These are phyloP conservation scores for Aleiodes testaceus DNA, from an alignment of 2,888 invertebrate genomes.

Conservation along the genomic window DNA sequence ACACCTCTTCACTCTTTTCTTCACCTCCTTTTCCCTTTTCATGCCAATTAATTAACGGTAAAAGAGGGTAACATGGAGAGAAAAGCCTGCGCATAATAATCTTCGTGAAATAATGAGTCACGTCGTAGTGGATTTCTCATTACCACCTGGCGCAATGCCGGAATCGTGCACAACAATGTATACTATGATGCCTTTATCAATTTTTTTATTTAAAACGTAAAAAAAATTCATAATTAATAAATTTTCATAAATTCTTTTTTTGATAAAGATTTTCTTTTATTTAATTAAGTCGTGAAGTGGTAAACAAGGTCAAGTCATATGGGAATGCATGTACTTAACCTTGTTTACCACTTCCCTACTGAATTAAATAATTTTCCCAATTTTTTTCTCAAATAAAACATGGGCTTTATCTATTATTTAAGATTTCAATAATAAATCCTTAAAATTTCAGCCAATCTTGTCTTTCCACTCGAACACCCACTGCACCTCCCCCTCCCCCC, in stretches of 20 bases:
- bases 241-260: too few species aligned
- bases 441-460: conserved; percentile 32
- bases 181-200: conserved; percentile 17
- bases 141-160: conserved; percentile 37
- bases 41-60: conserved; percentile 38
- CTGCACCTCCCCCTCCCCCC: background rate
- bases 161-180: conserved; percentile 31
- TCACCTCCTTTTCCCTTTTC: conserved; percentile 4
- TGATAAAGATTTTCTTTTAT: too few species aligned
- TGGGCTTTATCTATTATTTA: background rate
- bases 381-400: background rate
- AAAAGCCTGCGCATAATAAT: conserved; percentile 49
- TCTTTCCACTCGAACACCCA: conserved; percentile 37
- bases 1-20: too few species aligned
- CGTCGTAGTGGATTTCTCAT: conserved; percentile 45
- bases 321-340: too few species aligned
- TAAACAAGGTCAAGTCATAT: too few species aligned
- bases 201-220: conserved; percentile 2
- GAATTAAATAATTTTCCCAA: too few species aligned
- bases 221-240: conserved; percentile 4
- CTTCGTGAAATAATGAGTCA: conserved; percentile 46
- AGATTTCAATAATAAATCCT: conserved; percentile 41
- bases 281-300: too few species aligned
- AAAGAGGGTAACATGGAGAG: conserved; percentile 31
- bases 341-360: too few species aligned